These are phyloP conservation scores for Prunella himalayana DNA, from an alignment of 2,113 vertebrate genomes.

Conservation along the genomic window DNA sequence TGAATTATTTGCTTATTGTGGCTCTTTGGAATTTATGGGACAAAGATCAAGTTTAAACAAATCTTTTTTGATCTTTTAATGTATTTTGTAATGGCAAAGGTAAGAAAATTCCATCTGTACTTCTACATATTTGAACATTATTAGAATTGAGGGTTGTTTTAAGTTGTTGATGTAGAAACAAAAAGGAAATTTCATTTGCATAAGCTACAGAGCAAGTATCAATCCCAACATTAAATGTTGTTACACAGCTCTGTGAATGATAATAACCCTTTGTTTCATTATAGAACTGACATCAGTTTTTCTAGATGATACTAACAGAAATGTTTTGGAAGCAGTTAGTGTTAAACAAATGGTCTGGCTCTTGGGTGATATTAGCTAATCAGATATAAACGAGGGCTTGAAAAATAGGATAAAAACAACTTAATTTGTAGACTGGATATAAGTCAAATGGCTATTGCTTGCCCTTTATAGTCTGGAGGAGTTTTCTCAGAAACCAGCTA, in stretches of 20 bases:
- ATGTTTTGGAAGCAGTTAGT: not conserved
- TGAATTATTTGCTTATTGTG: conserved; percentile 13
- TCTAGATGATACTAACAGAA: not conserved
- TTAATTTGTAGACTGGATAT: not conserved
- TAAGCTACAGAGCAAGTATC: not conserved
- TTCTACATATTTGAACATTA: not conserved
- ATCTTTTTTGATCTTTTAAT: not conserved
- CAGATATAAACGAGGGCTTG: not conserved
- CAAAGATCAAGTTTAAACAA: not conserved
- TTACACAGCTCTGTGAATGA: not conserved
- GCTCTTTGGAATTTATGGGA: not conserved
- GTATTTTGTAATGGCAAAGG: not conserved
- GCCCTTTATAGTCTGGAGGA: conserved; percentile 9
- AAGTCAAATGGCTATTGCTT: conserved; percentile 14
- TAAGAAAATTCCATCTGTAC: not conserved
- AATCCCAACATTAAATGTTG: not conserved
- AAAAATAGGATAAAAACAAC: conserved; percentile 27
- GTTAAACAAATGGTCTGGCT: conserved; percentile 27
- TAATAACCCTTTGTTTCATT: conserved; percentile 17
- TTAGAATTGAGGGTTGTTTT: not conserved
- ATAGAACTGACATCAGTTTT: not conserved
- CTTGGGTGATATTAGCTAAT: conserved; percentile 32
- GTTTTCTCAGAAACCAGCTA: not conserved
- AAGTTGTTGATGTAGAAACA: not conserved
- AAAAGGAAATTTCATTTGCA: not conserved